These are phyloP conservation scores for Scaptomyza parva DNA, from an alignment of 2,888 invertebrate genomes.

Conservation along the genomic window DNA sequence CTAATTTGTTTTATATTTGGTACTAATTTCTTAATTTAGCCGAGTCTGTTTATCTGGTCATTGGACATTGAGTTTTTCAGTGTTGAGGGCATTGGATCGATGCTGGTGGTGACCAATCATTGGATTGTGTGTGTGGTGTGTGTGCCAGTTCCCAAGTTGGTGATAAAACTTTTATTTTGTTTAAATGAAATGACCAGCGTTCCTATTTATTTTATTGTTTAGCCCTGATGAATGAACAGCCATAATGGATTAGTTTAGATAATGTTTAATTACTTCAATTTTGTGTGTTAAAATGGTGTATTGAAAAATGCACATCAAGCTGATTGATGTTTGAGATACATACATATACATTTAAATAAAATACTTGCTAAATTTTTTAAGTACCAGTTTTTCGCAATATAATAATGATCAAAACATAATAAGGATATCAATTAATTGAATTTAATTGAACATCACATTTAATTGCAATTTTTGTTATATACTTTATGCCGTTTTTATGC, in stretches of 20 bases:
- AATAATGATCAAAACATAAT: no score
- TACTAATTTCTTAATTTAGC: conserved; percentile 79
- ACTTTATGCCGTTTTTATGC: no score
- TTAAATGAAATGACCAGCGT: conserved; percentile 57
- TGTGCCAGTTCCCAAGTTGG: conserved; percentile 60
- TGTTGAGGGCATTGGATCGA: conserved; percentile 50
- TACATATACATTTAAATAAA: no score
- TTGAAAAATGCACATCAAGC: neutral
- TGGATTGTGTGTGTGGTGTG: conserved; percentile 20
- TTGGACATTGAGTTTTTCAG: conserved; percentile 58
- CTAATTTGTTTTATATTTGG: conserved; percentile 81
- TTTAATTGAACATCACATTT: no score
- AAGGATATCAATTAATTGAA: no score
- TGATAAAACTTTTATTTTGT: conserved; percentile 76
- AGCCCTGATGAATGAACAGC: conserved; percentile 36
- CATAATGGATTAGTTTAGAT: conserved; percentile 63
- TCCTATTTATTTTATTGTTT: conserved; percentile 41
- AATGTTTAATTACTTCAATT: conserved; percentile 58
- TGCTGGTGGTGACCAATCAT: conserved; percentile 54
- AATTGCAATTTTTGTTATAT: no score
- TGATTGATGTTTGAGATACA: neutral
- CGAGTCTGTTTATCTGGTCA: conserved; percentile 46
- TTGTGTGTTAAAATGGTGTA: conserved; percentile 6
- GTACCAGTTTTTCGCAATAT: no score
- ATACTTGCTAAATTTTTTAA: no score